Conservation (phyloP, 92 coral and sea anemone genomes). For the Bergia puertoricense region DNA sequence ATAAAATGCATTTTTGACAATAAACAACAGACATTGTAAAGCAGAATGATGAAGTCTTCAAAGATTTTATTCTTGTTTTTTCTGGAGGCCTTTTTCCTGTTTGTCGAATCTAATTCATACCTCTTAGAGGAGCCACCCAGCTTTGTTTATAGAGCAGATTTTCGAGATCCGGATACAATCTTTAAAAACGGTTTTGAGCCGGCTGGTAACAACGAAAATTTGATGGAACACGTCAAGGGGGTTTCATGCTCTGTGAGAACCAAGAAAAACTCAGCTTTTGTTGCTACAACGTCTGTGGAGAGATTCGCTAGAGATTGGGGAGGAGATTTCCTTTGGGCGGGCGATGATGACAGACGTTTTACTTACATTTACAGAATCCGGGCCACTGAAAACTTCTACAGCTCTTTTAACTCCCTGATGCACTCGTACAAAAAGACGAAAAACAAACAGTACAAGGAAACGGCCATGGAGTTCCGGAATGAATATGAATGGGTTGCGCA, state of each 20-base stretch:
- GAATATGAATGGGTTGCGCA: conserved; percentile 3
- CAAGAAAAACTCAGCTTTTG: not conserved
- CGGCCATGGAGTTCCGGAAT: not conserved
- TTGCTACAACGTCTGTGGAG: not conserved
- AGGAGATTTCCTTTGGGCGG: conserved; percentile 1
- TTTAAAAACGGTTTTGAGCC: not conserved
- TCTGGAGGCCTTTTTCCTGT: not conserved
- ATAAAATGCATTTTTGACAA: no score
- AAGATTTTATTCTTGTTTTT: not conserved
- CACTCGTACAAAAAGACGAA: not conserved
- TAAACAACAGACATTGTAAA: not conserved
- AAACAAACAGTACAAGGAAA: not conserved
- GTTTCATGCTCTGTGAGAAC: not conserved
- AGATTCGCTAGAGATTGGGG: not conserved
- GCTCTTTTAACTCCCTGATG: not conserved
- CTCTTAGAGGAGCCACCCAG: not conserved
- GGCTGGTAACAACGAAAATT: not conserved
- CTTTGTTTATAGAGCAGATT: conserved; percentile 12
- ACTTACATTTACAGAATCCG: conserved; percentile 1
- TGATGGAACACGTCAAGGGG: not conserved
- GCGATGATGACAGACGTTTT: not conserved
- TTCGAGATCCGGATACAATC: not conserved
- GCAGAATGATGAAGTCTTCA: not conserved
- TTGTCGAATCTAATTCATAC: not conserved
- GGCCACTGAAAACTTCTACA: not conserved